Conservation (phyloP, 2,888 invertebrate species). For the Apomyelois bistriatella region DNA sequence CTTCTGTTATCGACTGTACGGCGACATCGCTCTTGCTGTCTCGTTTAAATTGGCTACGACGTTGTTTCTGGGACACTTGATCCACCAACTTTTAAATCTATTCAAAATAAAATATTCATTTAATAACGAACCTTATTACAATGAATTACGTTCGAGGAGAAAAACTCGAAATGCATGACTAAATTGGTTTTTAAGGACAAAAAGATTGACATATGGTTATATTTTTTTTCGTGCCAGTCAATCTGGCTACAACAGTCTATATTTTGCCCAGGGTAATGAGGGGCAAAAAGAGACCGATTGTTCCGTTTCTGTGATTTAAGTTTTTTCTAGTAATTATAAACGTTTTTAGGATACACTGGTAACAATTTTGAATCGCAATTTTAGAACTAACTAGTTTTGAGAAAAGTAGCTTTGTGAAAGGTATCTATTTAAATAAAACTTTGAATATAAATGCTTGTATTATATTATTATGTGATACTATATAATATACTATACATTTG, state of each 20-base stretch:
- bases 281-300: conserved; percentile 24
- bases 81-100: conserved; percentile 24
- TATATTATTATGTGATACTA: no score
- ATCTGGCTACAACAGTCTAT: conserved; percentile 44
- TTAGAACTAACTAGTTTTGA: no score
- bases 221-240: conserved; percentile 46
- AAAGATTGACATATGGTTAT: conserved; percentile 60
- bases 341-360: neutral
- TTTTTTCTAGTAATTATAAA: conserved; percentile 3
- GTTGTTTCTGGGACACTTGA: conserved; percentile 41
- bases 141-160: neutral
- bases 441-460: no score
- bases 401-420: no score
- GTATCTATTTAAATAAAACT: no score
- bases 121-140: conserved; percentile 29
- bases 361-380: neutral
- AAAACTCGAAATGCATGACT: neutral
- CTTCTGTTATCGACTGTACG: conserved; percentile 16
- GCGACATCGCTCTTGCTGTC: conserved; percentile 41
- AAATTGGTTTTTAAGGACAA: conserved; percentile 29
- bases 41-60: conserved; percentile 65
- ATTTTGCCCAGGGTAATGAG: conserved; percentile 50
- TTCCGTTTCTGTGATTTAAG: conserved; percentile 11
- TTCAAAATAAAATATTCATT: conserved; percentile 2
- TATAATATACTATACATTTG: no score